Evolutionary conservation across 2,797 vertebrate genomes (phyloP), one percentile per base, ranked within the genome.

Genomic region (Rhodeus uyekii): DNA sequence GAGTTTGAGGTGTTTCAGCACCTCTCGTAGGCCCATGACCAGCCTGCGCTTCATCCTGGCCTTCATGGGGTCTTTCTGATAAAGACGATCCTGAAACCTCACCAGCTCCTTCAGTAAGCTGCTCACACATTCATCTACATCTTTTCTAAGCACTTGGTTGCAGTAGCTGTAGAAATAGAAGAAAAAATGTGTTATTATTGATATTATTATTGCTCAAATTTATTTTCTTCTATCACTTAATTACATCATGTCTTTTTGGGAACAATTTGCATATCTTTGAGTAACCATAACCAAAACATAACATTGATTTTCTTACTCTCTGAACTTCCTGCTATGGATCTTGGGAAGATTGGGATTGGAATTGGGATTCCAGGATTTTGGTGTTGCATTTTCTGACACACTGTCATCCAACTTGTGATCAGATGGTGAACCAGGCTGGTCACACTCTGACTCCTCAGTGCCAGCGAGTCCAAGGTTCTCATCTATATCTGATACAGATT

Each of bases 31-130:
- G 24, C 98, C 98, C 97, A 99, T 95, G 58, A 99, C 98, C 1
- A 99, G 91, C 32, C 98, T 94, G 16, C 97, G 95, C 89, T 98
- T 99, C 91, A 97, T 96, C 88, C 96, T 97, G 53, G 98, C 98
- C 90, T 99, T 99, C 89, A 97, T 96, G 8, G 98, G 98, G 85
- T 99, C 98, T 83, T 98, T 99, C 93, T 98, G 97, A 92, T 99
- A 97, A 84, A 97, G 92, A 2, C 98, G 97, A 90, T 99, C 98
- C 93, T 99, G 98, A 91, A 99, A 99, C 61, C 98, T 97, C 50
- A 98, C 97, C 86, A 99, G 93, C 87, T 99, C 97, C 91, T 95
- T 98, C 24, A 99, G 92, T 75, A 99, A 95, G 18, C 92, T 90
- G 1, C 91, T 96, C 87, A 97, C 97, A 87, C 97, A 99, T 72